phyloP scores from a whole-genome alignment of 92 coral and sea anemone genomes.

The Epizoanthus scotinus region DNA sequence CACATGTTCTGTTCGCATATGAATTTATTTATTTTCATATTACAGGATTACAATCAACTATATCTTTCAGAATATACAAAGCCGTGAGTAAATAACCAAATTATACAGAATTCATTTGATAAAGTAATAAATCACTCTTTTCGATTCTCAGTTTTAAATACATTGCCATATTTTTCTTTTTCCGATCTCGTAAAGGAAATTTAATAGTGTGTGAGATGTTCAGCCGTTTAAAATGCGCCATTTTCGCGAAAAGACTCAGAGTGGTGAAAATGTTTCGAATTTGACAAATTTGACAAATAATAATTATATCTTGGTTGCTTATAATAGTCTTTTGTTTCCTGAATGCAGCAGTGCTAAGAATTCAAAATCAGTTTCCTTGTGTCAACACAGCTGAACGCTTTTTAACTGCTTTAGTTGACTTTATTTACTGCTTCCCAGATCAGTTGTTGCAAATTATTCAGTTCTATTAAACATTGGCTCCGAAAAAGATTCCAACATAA shows the following conservation, averaged over 20 bases:
- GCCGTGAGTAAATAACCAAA: background rate
- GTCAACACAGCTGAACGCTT: conserved; percentile 64
- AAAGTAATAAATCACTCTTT: background rate
- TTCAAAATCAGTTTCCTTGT: conserved; percentile 43
- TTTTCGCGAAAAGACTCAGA: background rate
- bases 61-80: background rate
- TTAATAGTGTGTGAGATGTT: background rate
- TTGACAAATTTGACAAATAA: conserved; percentile 17
- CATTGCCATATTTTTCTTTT: background rate
- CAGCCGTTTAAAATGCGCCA: background rate
- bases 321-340: background rate
- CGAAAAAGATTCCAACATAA: background rate
- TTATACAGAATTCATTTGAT: background rate
- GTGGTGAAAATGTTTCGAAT: conserved; percentile 6
- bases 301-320: conserved; percentile 3
- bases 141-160: background rate
- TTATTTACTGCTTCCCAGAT: background rate
- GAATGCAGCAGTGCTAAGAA: conserved; percentile 1
- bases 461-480: background rate
- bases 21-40: conserved; percentile 18
- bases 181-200: background rate
- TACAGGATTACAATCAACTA: conserved; percentile 14
- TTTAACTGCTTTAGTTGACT: conserved; percentile 10
- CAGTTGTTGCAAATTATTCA: background rate
- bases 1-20: background rate